These are phyloP conservation scores for Bicyclus anynana DNA, from an alignment of 1,140 invertebrate species.

Conservation along the genomic window DNA sequence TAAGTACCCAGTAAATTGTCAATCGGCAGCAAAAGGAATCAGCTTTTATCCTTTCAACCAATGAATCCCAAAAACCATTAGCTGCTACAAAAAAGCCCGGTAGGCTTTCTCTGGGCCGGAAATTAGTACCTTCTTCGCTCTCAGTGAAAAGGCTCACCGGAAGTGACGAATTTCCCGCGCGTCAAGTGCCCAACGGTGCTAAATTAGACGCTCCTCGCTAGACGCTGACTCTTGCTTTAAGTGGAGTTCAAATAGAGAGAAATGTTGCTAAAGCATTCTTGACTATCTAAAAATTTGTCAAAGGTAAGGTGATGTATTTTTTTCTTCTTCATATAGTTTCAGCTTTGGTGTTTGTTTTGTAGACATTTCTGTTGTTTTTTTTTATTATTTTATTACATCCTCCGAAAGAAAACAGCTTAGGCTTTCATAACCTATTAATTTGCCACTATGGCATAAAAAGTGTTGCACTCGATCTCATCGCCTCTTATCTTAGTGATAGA, in stretches of 20 bases:
- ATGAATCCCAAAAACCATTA: conserved; percentile 9
- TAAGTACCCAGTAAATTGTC: not conserved
- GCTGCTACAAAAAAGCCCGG: conserved; percentile 1
- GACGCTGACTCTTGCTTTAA: not conserved
- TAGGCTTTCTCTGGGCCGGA: conserved; percentile 14
- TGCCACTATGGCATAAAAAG: too few relatives aligned
- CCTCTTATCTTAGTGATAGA: too few relatives aligned
- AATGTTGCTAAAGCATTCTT: not conserved
- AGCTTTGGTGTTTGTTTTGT: too few relatives aligned
- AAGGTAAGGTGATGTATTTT: too few relatives aligned
- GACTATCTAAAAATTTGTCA: too few relatives aligned
- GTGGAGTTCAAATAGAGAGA: not conserved
- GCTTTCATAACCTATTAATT: too few relatives aligned
- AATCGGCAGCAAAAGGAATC: not conserved
- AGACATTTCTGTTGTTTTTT: too few relatives aligned
- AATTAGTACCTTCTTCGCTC: conserved; percentile 12
- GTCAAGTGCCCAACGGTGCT: conserved; percentile 5
- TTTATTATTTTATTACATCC: too few relatives aligned
- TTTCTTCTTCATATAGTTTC: too few relatives aligned
- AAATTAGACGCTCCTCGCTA: conserved; percentile 2
- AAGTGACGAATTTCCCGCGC: conserved; percentile 14
- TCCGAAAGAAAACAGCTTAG: too few relatives aligned
- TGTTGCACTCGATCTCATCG: too few relatives aligned
- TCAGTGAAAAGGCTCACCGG: conserved; percentile 5
- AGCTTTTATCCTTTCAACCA: not conserved